phyloP scores from a whole-genome alignment of 2,797 vertebrate species.

The Smutsia temminckii region DNA sequence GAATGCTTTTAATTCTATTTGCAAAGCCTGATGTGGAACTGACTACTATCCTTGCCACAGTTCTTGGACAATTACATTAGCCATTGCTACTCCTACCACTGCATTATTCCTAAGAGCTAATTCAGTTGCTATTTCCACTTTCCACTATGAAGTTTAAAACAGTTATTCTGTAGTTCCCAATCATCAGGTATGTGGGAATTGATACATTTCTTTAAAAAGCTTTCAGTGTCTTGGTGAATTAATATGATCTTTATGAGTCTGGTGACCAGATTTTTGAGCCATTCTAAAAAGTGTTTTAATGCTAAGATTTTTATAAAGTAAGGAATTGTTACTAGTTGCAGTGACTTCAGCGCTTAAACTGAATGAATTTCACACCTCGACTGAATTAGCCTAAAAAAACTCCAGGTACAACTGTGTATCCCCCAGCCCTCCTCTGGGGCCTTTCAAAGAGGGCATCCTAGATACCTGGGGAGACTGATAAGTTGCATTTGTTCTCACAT shows the following conservation, averaged over 20 bases:
- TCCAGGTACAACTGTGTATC: not conserved
- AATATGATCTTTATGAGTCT: constrained; percentile 57
- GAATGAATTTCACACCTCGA: not conserved
- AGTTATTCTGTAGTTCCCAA: not conserved
- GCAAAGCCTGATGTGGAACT: not conserved
- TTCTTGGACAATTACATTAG: not conserved
- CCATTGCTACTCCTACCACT: not conserved
- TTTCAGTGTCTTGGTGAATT: constrained; percentile 57
- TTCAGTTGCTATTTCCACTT: constrained; percentile 43
- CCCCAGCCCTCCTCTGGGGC: not conserved
- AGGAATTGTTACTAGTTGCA: constrained; percentile 45
- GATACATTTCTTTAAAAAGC: constrained; percentile 50
- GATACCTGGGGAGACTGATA: not conserved
- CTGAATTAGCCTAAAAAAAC: not conserved
- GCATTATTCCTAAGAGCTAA: not conserved
- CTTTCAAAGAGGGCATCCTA: not conserved
- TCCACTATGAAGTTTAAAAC: constrained; percentile 50
- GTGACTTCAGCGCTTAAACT: not conserved
- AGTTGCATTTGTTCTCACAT: not conserved
- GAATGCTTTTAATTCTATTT: not conserved
- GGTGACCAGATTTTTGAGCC: constrained; percentile 48
- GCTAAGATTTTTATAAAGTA: constrained; percentile 54
- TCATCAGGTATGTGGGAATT: constrained; percentile 51
- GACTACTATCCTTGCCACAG: not conserved
- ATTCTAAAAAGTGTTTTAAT: constrained; percentile 19